phyloP scores from a whole-genome alignment of 2,888 invertebrate species.

The Mesodorylaimus sp. region DNA sequence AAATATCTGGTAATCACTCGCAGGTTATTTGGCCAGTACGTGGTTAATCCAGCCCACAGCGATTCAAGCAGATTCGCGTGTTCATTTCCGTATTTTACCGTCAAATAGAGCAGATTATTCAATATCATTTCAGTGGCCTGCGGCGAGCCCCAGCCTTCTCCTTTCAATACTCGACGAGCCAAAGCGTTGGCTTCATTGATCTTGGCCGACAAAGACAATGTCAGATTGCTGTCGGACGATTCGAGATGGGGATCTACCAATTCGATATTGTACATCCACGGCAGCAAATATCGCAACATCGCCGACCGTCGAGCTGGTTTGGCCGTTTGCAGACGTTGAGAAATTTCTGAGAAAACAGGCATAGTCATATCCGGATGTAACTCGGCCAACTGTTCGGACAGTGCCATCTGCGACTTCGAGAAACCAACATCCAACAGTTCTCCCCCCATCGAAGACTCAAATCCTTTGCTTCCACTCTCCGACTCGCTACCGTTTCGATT shows the following conservation, averaged over 20 bases:
- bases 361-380: slow-evolving; percentile 91
- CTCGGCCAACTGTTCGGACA: slow-evolving; percentile 76
- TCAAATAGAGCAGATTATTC: slow-evolving; percentile 93
- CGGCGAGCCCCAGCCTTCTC: slow-evolving; percentile 90
- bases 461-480: too few species aligned
- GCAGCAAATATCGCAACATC: slow-evolving; percentile 71
- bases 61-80: slow-evolving; percentile 88
- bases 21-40: slow-evolving; percentile 89
- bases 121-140: slow-evolving; percentile 99
- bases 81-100: slow-evolving; percentile 77
- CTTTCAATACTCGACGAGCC: slow-evolving; percentile 43
- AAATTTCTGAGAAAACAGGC: slow-evolving; percentile 98
- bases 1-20: slow-evolving; percentile 87
- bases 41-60: slow-evolving; percentile 82
- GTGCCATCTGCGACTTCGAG: slow-evolving; percentile 73
- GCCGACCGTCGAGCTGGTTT: slow-evolving; percentile 74
- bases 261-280: slow-evolving; percentile 97
- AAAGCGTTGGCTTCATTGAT: slow-evolving; percentile 31
- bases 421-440: slow-evolving; percentile 36
- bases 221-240: slow-evolving; percentile 15
- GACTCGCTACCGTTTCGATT: too few species aligned
- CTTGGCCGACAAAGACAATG: slow-evolving; percentile 27
- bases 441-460: too few species aligned
- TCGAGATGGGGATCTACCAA: slow-evolving; percentile 65
- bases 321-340: slow-evolving; percentile 85